These are phyloP conservation scores for Eurystomus glaucurus DNA, from an alignment of 2,797 vertebrate genomes.

Conservation along the genomic window DNA sequence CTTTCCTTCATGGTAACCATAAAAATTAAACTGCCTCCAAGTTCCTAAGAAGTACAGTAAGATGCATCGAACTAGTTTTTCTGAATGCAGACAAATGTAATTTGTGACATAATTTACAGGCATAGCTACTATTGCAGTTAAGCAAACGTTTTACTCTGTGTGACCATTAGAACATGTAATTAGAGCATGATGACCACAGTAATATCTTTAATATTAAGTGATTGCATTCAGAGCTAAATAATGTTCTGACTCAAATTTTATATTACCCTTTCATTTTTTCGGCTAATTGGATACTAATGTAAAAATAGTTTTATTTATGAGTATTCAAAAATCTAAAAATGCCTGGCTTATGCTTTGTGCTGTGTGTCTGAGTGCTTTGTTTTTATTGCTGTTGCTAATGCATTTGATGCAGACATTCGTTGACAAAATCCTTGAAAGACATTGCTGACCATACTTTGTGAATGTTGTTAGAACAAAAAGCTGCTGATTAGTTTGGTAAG, in stretches of 20 bases:
- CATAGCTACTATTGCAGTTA: conserved; percentile 9
- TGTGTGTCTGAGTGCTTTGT: neutral
- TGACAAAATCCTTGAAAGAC: conserved; percentile 62
- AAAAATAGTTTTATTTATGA: conserved; percentile 33
- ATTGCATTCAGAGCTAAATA: conserved; percentile 15
- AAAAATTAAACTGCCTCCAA: conserved; percentile 35
- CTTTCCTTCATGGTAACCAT: neutral
- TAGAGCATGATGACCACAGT: conserved; percentile 20
- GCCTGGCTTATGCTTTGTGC: neutral
- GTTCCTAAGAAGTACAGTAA: neutral
- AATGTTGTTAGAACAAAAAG: conserved; percentile 21
- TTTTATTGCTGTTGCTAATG: conserved; percentile 51
- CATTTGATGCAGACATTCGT: neutral
- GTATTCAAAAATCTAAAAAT: neutral
- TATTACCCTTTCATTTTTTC: neutral
- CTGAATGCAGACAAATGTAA: conserved; percentile 36
- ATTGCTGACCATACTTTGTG: neutral
- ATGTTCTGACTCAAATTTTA: neutral
- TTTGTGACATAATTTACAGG: conserved; percentile 39
- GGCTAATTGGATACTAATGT: conserved; percentile 32
- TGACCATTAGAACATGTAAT: conserved; percentile 46
- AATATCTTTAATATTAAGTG: conserved; percentile 36
- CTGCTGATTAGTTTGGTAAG: neutral
- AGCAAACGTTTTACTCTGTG: conserved; percentile 38
- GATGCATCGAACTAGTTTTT: conserved; percentile 16